Evolutionary conservation across 2,113 vertebrate genomes (phyloP).

Genomic region (Podarcis raffonei): DNA sequence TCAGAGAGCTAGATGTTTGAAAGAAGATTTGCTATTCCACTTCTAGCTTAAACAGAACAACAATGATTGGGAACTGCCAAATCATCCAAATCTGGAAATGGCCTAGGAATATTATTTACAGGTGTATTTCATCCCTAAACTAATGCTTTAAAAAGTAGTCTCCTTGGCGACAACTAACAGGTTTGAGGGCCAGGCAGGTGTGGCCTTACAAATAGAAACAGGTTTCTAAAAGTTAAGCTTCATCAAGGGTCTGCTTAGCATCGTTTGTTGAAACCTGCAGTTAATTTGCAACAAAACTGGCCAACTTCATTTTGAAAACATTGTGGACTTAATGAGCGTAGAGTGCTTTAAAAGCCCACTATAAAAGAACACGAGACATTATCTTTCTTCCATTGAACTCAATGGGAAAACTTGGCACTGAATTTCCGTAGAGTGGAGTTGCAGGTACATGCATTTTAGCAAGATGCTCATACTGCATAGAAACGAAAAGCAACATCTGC

Average conservation of each 20-base stretch:
- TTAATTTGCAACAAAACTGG: background rate
- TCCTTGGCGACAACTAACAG: background rate
- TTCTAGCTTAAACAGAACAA: too few species aligned
- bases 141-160: background rate
- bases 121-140: background rate
- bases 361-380: background rate
- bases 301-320: background rate
- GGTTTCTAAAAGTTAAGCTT: background rate
- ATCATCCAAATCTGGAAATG: too few species aligned
- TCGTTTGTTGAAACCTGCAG: background rate
- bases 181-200: background rate
- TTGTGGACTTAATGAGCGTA: background rate
- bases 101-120: background rate
- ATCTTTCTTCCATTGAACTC: background rate
- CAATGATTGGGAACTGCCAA: too few species aligned
- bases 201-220: background rate
- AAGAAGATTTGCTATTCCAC: too few species aligned
- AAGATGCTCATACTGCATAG: background rate
- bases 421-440: background rate
- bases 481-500: background rate
- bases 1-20: too few species aligned
- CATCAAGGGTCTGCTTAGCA: background rate
- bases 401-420: background rate
- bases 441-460: background rate
- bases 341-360: background rate